Base-by-base conservation (phyloP, 2,888 invertebrate species). In the Caenorhabditis angaria region DNA sequence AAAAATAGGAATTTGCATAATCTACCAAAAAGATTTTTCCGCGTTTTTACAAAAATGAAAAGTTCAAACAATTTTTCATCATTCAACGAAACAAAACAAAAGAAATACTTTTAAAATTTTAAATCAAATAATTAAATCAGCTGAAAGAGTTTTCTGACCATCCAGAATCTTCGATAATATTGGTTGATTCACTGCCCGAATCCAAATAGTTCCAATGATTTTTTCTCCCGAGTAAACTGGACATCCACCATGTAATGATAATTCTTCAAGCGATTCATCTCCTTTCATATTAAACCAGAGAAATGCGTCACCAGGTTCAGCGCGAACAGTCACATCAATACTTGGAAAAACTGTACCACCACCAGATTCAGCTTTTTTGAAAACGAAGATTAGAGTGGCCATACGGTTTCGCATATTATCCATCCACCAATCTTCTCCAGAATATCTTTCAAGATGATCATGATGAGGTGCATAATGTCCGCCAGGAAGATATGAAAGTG, bases 261-360 rank as follows among this genome's bases (percentile, higher is more conserved):
- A 51, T 4, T 62, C 54, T 24, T 80, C 76, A 47, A 24, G 25
- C 29, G n/a, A 27, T 10, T 14, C n/a, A 53, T 62, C 65, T 55
- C 57, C 55, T n/a, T 76, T 66, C 68, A 76, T 70, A 61, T 85
- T 85, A 55, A 77, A 65, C 85, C 85, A 85, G 18, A 85, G 53
- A 22, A 83, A 61, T 8, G 77, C 83, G 56, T 85, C 84, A 22
- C 85, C 85, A 1, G 75, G 61, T 4, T 71, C 55, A 1, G 85
- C 78, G 8, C 67, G 60, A 0, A 84, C 70, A 10, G 67, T 59
- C 1, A 73, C 28, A 5, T 65, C 69, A 4, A 81, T 53, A 0
- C 35, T 10, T 1, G 84, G 84, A 56, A 83, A 85, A 8, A 85
- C 69, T 0, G 84, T 85, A 1, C 72, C 83, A 32, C 78, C 78